Percentiles rank a stretch among this genome's conserved stretches.
Evolutionary conservation across 2,113 vertebrate genomes (phyloP).

Genomic region (Pelvicachromis taeniatus): DNA sequence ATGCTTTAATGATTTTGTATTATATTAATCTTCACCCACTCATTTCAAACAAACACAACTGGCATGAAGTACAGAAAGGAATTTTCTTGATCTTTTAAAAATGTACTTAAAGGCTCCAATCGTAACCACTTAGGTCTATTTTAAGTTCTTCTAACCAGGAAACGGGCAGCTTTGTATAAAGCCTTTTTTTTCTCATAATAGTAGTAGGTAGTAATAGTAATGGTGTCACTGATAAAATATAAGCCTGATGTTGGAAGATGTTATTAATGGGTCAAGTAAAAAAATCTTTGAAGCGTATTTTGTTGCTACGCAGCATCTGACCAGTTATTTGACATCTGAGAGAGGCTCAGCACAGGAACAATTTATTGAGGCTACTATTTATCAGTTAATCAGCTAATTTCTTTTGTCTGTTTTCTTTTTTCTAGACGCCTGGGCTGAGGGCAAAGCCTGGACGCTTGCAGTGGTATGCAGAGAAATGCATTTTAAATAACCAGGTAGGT

Average conservation of each 20-base stretch:
- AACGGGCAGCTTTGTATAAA: too few relatives aligned
- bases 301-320: neutral
- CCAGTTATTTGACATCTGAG: neutral
- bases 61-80: neutral
- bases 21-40: neutral
- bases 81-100: too few relatives aligned
- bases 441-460: conserved; percentile 77
- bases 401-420: neutral
- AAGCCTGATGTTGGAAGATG: neutral
- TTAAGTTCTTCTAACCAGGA: too few relatives aligned
- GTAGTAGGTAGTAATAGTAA: neutral
- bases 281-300: neutral
- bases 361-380: neutral
- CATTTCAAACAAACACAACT: neutral
- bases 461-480: conserved; percentile 87
- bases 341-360: neutral
- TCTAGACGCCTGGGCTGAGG: conserved; percentile 89
- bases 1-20: neutral
- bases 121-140: too few relatives aligned
- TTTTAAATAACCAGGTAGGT: conserved; percentile 76
- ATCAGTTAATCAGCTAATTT: neutral
- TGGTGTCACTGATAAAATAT: neutral
- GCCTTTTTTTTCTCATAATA: too few relatives aligned
- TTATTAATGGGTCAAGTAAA: fast-evolving
- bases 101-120: too few relatives aligned